Evolutionary conservation across 2,113 vertebrate genomes (phyloP).

Genomic region (Gambusia affinis): DNA sequence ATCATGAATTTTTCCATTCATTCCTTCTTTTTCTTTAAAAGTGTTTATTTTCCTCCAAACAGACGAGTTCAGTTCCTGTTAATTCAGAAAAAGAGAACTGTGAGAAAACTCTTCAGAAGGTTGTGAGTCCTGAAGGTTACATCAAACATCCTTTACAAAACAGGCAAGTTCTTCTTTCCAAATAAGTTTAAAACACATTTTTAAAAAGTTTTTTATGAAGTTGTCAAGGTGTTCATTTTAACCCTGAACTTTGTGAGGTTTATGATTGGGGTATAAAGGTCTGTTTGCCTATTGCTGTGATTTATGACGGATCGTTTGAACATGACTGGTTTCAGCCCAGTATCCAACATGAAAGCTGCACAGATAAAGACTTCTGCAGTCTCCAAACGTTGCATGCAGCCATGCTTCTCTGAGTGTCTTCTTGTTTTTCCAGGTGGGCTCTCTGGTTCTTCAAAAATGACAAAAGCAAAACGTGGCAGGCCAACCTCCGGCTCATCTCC

Average conservation of each 20-base stretch:
- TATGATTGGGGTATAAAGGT: no score
- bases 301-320: no score
- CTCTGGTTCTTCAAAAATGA: conserved; percentile 99
- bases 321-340: no score
- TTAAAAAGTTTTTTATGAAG: no score
- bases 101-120: conserved; percentile 82
- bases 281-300: no score
- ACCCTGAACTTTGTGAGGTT: no score
- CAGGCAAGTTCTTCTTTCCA: conserved; percentile 74
- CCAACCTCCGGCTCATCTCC: conserved; percentile 97
- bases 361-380: no score
- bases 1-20: no score
- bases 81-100: conserved; percentile 86
- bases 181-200: background rate
- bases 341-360: no score
- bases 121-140: conserved; percentile 89
- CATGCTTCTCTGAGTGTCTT: accelerated
- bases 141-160: conserved; percentile 98
- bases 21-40: no score
- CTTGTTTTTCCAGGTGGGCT: conserved; percentile 87
- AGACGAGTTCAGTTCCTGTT: conserved; percentile 83
- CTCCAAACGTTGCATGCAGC: no score
- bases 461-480: conserved; percentile 99
- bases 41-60: conserved; percentile 71
- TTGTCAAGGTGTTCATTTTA: no score